These are phyloP conservation scores for Vesta saturnalis DNA, from an alignment of 2,888 invertebrate species.

Conservation along the genomic window DNA sequence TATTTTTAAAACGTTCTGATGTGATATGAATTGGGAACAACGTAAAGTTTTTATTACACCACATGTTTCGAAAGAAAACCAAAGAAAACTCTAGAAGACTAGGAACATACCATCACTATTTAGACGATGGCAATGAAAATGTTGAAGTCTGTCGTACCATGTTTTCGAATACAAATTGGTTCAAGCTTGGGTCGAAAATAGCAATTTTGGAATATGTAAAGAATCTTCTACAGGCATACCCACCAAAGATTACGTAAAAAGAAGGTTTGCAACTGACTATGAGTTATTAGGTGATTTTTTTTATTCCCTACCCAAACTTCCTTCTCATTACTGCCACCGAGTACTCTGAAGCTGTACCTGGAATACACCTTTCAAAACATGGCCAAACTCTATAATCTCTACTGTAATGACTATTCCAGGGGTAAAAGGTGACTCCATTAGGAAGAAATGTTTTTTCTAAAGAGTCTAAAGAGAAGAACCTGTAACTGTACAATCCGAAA, in stretches of 20 bases:
- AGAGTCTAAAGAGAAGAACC: conserved; percentile 34
- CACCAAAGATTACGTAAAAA: conserved; percentile 19
- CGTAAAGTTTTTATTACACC: background rate
- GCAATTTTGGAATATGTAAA: conserved; percentile 28
- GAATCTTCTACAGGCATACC: conserved; percentile 14
- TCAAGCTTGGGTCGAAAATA: conserved; percentile 18
- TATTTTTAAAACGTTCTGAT: background rate
- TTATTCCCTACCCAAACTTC: conserved; percentile 17
- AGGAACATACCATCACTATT: conserved; percentile 5
- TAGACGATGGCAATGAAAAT: conserved; percentile 24
- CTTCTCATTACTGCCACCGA: conserved; percentile 20
- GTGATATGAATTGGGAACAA: conserved; percentile 10
- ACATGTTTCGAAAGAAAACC: conserved; percentile 1
- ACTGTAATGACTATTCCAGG: conserved; percentile 22
- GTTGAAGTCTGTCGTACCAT: conserved; percentile 9
- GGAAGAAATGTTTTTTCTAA: conserved; percentile 29
- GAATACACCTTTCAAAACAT: conserved; percentile 34
- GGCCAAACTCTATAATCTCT: conserved; percentile 37
- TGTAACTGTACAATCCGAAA: conserved; percentile 31
- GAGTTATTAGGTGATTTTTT: conserved; percentile 20
- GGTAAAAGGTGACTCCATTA: conserved; percentile 27
- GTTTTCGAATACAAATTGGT: conserved; percentile 25
- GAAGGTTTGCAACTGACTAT: conserved; percentile 19
- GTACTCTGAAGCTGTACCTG: conserved; percentile 3
- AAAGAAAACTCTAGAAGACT: conserved; percentile 10